These are phyloP conservation scores for Philereme transversata DNA, from an alignment of 2,888 invertebrate species.

Conservation along the genomic window DNA sequence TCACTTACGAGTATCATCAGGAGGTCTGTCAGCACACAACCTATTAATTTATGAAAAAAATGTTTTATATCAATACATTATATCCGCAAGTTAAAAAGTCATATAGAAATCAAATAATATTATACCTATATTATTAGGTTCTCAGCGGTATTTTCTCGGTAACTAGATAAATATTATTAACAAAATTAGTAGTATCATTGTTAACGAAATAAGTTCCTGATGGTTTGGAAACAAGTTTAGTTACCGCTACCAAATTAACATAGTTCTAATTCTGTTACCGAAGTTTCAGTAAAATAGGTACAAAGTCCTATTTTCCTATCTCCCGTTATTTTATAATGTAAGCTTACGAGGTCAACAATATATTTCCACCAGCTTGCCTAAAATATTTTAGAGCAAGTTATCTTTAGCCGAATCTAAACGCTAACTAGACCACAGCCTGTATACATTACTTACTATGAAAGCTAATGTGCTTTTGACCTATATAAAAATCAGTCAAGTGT, in stretches of 20 bases:
- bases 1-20: no score
- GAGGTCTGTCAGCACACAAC: no score
- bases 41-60: no score
- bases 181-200: no score
- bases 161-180: no score
- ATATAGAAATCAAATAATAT: no score
- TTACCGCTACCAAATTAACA: background rate
- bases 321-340: conserved; percentile 20
- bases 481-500: conserved; percentile 31
- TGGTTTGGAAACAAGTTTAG: background rate
- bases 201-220: no score
- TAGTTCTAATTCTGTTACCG: conserved; percentile 1
- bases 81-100: no score
- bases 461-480: conserved; percentile 41
- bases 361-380: conserved; percentile 17
- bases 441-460: conserved; percentile 29
- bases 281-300: background rate
- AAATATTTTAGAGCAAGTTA: conserved; percentile 23
- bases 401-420: conserved; percentile 33
- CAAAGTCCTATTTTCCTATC: background rate
- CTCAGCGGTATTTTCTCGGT: no score
- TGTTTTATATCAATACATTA: no score
- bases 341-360: conserved; percentile 21
- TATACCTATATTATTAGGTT: no score
- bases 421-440: conserved; percentile 34